Evolutionary conservation across 2,797 vertebrate species (phyloP).

Genomic region (Enteromius viviparus): DNA sequence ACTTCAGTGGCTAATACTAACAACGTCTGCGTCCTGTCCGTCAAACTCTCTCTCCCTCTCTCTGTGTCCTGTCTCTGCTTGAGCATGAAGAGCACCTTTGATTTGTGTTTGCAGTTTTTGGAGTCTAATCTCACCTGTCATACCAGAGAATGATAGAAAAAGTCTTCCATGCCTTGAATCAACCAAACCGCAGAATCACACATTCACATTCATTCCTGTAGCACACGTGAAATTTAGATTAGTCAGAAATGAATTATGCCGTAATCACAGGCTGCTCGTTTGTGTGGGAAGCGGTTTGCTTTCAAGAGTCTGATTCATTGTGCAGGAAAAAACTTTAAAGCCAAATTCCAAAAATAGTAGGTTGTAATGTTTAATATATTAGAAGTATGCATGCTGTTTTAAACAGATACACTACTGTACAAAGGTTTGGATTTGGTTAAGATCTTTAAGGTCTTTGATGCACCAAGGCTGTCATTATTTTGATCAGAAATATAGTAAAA

Average conservation of each 20-base stretch:
- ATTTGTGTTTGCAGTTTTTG: constrained; percentile 64
- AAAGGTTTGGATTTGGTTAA: not conserved
- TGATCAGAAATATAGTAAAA: not conserved
- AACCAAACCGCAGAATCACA: constrained; percentile 2
- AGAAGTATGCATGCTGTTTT: not conserved
- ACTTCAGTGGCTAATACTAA: constrained; percentile 46
- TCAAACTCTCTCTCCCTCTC: constrained; percentile 48
- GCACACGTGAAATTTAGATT: constrained; percentile 1
- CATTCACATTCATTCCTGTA: not conserved
- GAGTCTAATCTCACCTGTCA: constrained; percentile 70
- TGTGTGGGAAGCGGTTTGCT: not conserved
- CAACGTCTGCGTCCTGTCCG: constrained; percentile 25
- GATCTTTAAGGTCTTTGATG: not conserved
- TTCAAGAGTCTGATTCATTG: constrained; percentile 17
- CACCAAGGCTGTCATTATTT: not conserved
- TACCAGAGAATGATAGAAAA: constrained; percentile 18
- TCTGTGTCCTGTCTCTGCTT: constrained; percentile 61
- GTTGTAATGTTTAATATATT: not conserved
- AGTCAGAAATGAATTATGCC: not conserved
- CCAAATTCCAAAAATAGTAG: not conserved
- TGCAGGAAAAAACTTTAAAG: not conserved
- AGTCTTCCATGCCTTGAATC: constrained; percentile 4
- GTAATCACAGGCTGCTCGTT: not conserved
- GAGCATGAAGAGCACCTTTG: constrained; percentile 86
- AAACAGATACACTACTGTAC: not conserved